Evolutionary conservation across 2,888 invertebrate species (phyloP).

Genomic region (Drosophila kambysellisi): DNA sequence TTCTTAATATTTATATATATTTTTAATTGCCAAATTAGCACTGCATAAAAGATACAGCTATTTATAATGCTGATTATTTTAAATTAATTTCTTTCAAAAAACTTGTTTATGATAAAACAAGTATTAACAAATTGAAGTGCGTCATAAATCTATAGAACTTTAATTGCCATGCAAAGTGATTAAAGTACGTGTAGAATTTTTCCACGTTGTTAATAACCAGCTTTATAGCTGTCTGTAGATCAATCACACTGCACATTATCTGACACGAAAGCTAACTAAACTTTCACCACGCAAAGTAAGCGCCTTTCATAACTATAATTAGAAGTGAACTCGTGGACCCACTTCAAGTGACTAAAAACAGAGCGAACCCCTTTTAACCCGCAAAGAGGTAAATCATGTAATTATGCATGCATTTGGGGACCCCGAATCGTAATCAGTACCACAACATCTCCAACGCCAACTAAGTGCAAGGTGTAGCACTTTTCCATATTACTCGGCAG

Average conservation of each 20-base stretch:
- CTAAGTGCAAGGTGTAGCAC: slow-evolving; percentile 63
- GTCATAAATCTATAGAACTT: neutral
- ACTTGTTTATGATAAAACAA: neutral
- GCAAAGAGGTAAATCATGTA: slow-evolving; percentile 36
- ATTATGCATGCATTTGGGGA: slow-evolving; percentile 46
- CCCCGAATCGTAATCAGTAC: slow-evolving; percentile 18
- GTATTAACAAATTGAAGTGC: neutral
- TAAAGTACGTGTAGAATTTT: neutral
- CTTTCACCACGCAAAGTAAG: slow-evolving; percentile 35
- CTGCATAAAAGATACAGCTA: no score
- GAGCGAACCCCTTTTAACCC: slow-evolving; percentile 24
- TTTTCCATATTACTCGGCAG: slow-evolving; percentile 71
- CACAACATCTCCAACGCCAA: slow-evolving; percentile 30
- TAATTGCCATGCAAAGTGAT: neutral
- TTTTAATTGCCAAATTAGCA: no score
- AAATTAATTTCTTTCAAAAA: rapidly evolving
- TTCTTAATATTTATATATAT: no score
- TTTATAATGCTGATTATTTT: neutral
- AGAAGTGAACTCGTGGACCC: slow-evolving; percentile 26
- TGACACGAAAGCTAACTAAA: slow-evolving; percentile 24
- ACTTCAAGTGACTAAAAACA: slow-evolving; percentile 47
- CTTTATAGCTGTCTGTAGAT: slow-evolving; percentile 1
- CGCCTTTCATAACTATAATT: slow-evolving; percentile 48
- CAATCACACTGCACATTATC: slow-evolving; percentile 27
- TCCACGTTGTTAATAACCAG: slow-evolving; percentile 14